Conservation (phyloP, 2,113 vertebrate species). For the Forbesichthys papilliferus region DNA sequence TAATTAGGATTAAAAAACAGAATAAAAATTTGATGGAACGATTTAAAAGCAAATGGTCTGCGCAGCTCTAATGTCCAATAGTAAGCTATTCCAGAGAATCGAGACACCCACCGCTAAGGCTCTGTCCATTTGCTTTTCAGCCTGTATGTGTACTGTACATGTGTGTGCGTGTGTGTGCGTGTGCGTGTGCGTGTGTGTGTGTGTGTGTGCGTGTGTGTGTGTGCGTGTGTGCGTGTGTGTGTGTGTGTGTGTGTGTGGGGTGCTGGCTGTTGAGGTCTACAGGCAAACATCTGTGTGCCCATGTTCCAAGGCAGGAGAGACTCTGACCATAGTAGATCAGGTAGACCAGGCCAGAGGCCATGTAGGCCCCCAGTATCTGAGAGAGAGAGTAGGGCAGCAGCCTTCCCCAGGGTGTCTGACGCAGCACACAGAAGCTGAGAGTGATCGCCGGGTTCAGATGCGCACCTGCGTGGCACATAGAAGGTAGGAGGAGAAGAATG, state of each 20-base stretch:
- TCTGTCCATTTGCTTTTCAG: no score
- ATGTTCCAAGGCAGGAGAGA: not conserved
- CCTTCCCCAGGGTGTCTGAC: slow-evolving; percentile 75
- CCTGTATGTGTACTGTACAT: not conserved
- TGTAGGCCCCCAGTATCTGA: slow-evolving; percentile 80
- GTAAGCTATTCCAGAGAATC: no score
- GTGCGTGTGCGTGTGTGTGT: not conserved
- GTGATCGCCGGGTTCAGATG: slow-evolving; percentile 88
- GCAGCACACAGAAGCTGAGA: slow-evolving; percentile 79
- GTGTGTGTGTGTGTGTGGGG: no score
- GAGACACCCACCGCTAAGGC: no score
- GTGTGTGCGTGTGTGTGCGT: no score
- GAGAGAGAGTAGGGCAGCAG: slow-evolving; percentile 76
- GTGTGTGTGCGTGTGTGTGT: no score
- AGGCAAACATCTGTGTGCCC: not conserved
- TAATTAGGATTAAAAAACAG: no score
- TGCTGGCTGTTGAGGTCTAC: not conserved
- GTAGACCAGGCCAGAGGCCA: slow-evolving; percentile 75
- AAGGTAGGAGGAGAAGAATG: not conserved
- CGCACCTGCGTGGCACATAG: slow-evolving; percentile 74
- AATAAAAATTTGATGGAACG: no score
- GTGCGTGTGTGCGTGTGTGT: not conserved
- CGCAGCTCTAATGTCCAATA: no score
- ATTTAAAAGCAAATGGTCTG: no score
- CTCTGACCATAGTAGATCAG: slow-evolving; percentile 81